These are phyloP conservation scores for Styela clava DNA, from an alignment of 23 tunicate genomes.

Conservation along the genomic window DNA sequence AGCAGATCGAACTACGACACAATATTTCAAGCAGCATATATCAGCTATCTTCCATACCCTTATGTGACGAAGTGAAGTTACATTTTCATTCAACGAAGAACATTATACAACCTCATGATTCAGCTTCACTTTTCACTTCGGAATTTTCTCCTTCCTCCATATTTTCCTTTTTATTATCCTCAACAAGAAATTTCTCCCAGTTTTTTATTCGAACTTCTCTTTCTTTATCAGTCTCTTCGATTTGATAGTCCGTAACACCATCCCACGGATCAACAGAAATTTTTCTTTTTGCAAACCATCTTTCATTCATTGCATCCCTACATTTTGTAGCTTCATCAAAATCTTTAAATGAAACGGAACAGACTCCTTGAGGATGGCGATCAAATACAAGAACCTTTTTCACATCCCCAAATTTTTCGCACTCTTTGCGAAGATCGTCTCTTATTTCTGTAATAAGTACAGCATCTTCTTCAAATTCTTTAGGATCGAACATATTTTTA, in stretches of 20 bases:
- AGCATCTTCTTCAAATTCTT: slow-evolving; percentile 80
- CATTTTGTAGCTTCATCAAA: slow-evolving; percentile 56
- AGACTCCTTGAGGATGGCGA: slow-evolving; percentile 91
- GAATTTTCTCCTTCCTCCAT: neutral
- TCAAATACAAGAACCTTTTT: slow-evolving; percentile 93
- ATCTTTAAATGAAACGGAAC: slow-evolving; percentile 87
- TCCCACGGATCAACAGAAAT: slow-evolving; percentile 63
- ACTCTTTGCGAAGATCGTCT: slow-evolving; percentile 70
- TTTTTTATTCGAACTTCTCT: slow-evolving; percentile 72
- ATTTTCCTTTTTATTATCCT: slow-evolving; percentile 25
- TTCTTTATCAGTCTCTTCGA: slow-evolving; percentile 85
- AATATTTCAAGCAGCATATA: no score
- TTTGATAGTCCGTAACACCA: slow-evolving; percentile 79
- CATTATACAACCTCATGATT: neutral
- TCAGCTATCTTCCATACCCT: no score
- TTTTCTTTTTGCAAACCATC: slow-evolving; percentile 58
- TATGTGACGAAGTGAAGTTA: no score
- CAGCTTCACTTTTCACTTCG: neutral
- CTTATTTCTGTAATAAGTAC: slow-evolving; percentile 65
- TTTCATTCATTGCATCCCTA: slow-evolving; percentile 55
- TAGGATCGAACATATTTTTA: slow-evolving; percentile 71
- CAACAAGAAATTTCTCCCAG: slow-evolving; percentile 60
- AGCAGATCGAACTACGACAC: no score
- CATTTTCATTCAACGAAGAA: no score
- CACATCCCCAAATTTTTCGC: slow-evolving; percentile 82